Evolutionary conservation across 2,113 vertebrate genomes (phyloP), one percentile per base, ranked within the genome.

Genomic region (Arenaria interpres): DNA sequence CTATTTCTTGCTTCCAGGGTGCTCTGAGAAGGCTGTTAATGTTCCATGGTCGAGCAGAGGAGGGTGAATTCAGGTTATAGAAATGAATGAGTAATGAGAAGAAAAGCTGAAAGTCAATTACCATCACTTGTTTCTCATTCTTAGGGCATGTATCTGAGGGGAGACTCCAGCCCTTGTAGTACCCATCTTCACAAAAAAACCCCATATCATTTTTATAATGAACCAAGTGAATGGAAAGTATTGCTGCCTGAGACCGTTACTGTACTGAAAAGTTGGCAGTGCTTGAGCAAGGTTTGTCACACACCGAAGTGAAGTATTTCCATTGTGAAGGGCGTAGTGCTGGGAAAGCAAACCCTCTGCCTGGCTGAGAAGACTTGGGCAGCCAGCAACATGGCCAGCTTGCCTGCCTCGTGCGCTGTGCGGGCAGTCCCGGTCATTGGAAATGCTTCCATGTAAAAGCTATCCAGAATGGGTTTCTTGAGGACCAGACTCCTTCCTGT

Each of bases 61-160:
- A 93, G 88, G 74, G 51, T 28, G n/a, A 95, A 63, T 90, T 80
- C 73, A 51, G 17, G 68, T 48, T 77, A 56, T 78, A 85, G 62
- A 75, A 72, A 45, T 89, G 64, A 87, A 76, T 56, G 74, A 85
- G 39, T 85, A 78, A 87, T 46, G 81, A 75, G 77, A 87, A 86
- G 37, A 86, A 84, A 81, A 94, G 46, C 33, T 74, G 72, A 37
- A 79, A 89, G 88, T 83, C 76, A 72, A 3, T 71, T 88, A 24
- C 24, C 12, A 18, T 75, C 20, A 7, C 50, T 59, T 48, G 54
- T 39, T 74, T 73, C 51, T 83, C 25, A 5, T 83, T 82, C 37
- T 87, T 37, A 25, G 43, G 71, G 68, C 56, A 43, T 6, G 4
- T 22, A 19, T 28, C 30, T 2, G 21, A 62, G 24, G 10, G 7